Evolutionary conservation across 2,797 vertebrate species (phyloP).

Genomic region (Enteromius thamalakanensis): DNA sequence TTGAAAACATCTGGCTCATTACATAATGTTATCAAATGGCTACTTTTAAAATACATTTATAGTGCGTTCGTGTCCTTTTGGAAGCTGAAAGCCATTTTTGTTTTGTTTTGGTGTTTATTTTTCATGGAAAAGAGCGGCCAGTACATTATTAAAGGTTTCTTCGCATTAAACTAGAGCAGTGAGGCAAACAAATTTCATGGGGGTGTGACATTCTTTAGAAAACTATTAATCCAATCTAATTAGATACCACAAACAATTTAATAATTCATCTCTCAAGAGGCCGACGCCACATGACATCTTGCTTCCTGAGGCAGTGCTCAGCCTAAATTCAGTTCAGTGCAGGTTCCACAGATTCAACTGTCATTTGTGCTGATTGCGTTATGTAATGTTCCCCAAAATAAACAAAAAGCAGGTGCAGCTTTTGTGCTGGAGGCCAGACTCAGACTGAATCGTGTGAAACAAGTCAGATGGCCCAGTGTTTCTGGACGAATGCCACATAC

Average conservation of each 20-base stretch:
- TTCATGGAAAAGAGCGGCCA: not conserved
- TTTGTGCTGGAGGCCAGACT: not conserved
- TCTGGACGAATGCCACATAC: not conserved
- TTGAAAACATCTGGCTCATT: not conserved
- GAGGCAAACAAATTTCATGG: constrained; percentile 20
- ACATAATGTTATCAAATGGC: not conserved
- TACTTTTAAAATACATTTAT: not conserved
- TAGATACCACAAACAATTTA: constrained; percentile 44
- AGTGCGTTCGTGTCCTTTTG: not conserved
- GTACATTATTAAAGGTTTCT: not conserved
- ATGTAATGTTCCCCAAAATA: not conserved
- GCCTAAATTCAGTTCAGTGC: constrained; percentile 22
- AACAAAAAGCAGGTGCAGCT: constrained; percentile 19
- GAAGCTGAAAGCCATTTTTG: not conserved
- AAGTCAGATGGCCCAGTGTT: not conserved
- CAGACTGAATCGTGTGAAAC: not conserved
- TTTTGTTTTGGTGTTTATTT: no score
- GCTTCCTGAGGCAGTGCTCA: constrained; percentile 23
- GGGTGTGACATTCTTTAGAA: constrained; percentile 14
- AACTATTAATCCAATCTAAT: constrained; percentile 38
- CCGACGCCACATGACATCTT: not conserved
- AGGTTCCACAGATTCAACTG: not conserved
- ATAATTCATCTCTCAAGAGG: constrained; percentile 40
- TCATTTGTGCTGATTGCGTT: not conserved
- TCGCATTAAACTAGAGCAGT: not conserved